Evolutionary conservation across 2,797 vertebrate species (phyloP).

Genomic region (Gymnocypris eckloni): DNA sequence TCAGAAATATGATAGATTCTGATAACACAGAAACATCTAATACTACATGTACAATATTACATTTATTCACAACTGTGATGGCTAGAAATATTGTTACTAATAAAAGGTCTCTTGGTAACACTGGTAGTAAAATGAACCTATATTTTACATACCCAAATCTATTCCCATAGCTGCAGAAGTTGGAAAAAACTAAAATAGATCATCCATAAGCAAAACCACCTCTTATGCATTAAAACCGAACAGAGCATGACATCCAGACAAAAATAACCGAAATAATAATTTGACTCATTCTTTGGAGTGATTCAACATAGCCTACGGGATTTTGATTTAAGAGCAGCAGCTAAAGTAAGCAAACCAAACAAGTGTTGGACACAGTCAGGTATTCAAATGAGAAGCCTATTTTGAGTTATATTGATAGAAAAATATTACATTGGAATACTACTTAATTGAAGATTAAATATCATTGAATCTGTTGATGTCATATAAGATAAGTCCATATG

Average conservation of each 20-base stretch:
- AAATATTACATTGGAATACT: neutral
- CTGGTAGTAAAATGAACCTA: neutral
- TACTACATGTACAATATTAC: neutral
- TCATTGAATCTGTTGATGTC: too few relatives aligned
- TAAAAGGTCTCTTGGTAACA: neutral
- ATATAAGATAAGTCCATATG: too few relatives aligned
- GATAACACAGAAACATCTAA: neutral
- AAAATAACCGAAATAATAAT: slow-evolving; percentile 9
- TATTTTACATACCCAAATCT: neutral
- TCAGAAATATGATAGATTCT: too few relatives aligned
- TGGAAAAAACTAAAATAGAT: neutral
- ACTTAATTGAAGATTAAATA: neutral
- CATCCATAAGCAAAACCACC: slow-evolving; percentile 6
- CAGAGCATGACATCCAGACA: slow-evolving; percentile 14
- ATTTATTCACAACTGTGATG: neutral
- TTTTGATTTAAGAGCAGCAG: slow-evolving; percentile 19
- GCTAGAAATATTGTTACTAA: neutral
- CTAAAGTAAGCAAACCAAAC: slow-evolving; percentile 16
- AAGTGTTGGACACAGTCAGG: neutral
- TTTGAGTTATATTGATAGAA: neutral
- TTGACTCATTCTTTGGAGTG: slow-evolving; percentile 28
- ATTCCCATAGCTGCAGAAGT: neutral
- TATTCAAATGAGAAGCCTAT: neutral
- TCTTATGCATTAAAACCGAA: neutral
- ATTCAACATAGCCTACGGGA: slow-evolving; percentile 21